Evolutionary conservation across 2,888 invertebrate genomes (phyloP).

Genomic region (Ethmia dodecea): DNA sequence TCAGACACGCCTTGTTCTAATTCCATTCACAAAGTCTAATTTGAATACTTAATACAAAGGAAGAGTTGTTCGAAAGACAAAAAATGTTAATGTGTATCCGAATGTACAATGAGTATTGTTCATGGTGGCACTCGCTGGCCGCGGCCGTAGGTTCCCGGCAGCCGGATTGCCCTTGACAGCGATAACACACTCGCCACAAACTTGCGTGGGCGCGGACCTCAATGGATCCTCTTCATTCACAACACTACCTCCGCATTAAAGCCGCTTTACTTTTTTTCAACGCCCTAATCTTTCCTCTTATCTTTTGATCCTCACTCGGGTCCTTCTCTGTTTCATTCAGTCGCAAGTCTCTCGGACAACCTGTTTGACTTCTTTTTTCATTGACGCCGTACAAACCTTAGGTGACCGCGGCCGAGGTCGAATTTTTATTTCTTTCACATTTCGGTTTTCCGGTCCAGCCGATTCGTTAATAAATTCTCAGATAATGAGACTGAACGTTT

Average conservation of each 20-base stretch:
- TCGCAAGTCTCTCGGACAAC: conserved; percentile 64
- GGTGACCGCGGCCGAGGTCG: conserved; percentile 76
- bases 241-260: conserved; percentile 72
- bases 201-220: conserved; percentile 69
- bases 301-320: conserved; percentile 68
- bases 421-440: conserved; percentile 77
- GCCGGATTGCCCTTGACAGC: conserved; percentile 30
- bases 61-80: conserved; percentile 41
- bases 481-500: conserved; percentile 78
- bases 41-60: conserved; percentile 41
- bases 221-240: conserved; percentile 75
- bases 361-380: conserved; percentile 75
- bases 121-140: conserved; percentile 18
- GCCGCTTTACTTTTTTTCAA: conserved; percentile 67
- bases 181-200: conserved; percentile 39
- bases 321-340: conserved; percentile 74
- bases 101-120: conserved; percentile 49
- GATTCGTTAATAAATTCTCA: conserved; percentile 78
- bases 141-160: conserved; percentile 29
- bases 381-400: conserved; percentile 72
- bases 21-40: too few species aligned
- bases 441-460: conserved; percentile 74
- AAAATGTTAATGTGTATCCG: conserved; percentile 28
- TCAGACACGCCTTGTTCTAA: too few species aligned
- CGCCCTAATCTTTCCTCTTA: conserved; percentile 72